Evolutionary conservation across 1,140 invertebrate species (phyloP), one percentile per base, ranked within the genome.

Genomic region (Hirudo medicinalis): DNA sequence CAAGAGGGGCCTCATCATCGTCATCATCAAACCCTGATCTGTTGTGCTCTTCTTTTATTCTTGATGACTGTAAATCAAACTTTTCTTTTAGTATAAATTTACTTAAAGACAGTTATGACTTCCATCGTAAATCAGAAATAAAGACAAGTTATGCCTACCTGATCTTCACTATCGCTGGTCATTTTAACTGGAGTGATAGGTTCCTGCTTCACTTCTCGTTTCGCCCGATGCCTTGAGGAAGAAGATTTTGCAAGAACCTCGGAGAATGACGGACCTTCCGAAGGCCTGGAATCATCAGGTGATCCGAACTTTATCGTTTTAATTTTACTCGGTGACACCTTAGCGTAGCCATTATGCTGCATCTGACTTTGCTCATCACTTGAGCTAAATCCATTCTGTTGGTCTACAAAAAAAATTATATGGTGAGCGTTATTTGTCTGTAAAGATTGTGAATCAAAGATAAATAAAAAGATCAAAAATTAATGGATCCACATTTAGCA

Each of bases 171-270:
- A 17, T 49, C 43, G 43, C 43, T 49, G 15, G 43, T 49, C 43
- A 49, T 63, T 11, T 63, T 63, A 15, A 63, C 57, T 1, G 57
- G 57, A 13, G 57, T 63, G 13, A 25, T n/a, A 11, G 57, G 57
- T 20, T 63, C 57, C 8, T 63, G 57, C 29, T 63, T 63, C 3
- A 63, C 29, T 20, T 63, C 57, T 32, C 29, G 22, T 20, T 63
- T 63, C 8, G 22, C 11, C 3, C 29, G 57, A 32, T 22, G 57
- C 57, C 29, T 63, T 19, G 57, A 25, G 6, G 57, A 25, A 32
- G 57, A 22, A 6, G 57, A 63, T 63, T 63, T 63, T 20, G 57
- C 57, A 13, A 63, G 57, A 13, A 63, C 29, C 29, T 63, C 57
- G 1, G 57, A 63, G 29, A 63, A 63, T 4, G 57, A 63, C 5